phyloP scores from a whole-genome alignment of 2,888 invertebrate species.

The Anagyrus pseudococci region DNA sequence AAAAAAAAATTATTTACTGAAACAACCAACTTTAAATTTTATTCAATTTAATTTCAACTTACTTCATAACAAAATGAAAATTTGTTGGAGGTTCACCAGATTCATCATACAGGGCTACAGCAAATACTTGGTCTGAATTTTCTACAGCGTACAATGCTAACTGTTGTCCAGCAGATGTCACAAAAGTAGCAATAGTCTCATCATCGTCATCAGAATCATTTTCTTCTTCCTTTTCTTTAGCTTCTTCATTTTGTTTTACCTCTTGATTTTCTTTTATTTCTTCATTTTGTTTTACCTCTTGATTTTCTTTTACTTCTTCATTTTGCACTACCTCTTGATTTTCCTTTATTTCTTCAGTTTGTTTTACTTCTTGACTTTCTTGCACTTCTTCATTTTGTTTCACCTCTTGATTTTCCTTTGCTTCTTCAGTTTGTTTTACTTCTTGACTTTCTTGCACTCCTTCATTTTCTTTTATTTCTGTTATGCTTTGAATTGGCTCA shows the following conservation, averaged over 20 bases:
- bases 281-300: not conserved
- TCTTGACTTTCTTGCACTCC: too few relatives aligned
- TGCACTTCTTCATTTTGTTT: too few relatives aligned
- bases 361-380: not conserved
- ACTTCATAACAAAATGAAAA: constrained; percentile 60
- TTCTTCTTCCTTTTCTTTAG: constrained; percentile 37
- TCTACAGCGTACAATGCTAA: constrained; percentile 58
- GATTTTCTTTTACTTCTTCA: constrained; percentile 5
- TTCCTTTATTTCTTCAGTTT: constrained; percentile 6
- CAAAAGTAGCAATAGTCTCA: constrained; percentile 59
- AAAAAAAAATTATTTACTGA: not conserved
- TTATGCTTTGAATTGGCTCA: too few relatives aligned
- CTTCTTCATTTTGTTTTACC: not conserved
- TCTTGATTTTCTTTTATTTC: constrained; percentile 3
- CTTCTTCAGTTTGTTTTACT: too few relatives aligned
- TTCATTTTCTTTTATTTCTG: too few relatives aligned
- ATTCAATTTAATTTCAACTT: constrained; percentile 13
- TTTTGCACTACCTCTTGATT: not conserved
- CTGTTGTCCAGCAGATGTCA: constrained; percentile 57
- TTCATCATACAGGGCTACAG: constrained; percentile 58
- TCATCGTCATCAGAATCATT: constrained; percentile 51
- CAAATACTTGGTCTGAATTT: constrained; percentile 58
- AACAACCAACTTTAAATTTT: not conserved
- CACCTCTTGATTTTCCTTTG: too few relatives aligned
- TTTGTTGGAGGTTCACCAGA: constrained; percentile 57